phyloP scores from a whole-genome alignment of 2,888 invertebrate genomes.

The Anthophora plumipes region DNA sequence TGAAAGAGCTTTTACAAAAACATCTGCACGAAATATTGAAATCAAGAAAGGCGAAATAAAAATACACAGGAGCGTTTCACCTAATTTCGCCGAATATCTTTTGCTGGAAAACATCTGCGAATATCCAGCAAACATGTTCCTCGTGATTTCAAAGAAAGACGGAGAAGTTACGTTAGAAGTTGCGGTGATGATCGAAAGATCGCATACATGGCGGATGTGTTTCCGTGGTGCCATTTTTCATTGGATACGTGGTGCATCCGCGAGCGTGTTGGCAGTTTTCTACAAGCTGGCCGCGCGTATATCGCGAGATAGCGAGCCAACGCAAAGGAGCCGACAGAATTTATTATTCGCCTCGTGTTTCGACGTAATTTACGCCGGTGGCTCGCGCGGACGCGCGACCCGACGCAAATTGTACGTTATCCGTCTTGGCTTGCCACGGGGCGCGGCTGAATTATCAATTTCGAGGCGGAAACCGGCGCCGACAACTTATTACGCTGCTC shows the following conservation, averaged over 20 bases:
- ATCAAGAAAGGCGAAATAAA: too few relatives aligned
- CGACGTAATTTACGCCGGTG: conserved; percentile 51
- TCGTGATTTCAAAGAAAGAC: too few relatives aligned
- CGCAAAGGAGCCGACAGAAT: conserved; percentile 52
- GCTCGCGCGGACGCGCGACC: conserved; percentile 17
- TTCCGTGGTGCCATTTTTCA: conserved; percentile 43
- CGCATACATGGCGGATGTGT: not conserved
- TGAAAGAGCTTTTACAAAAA: too few relatives aligned
- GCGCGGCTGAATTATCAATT: conserved; percentile 46
- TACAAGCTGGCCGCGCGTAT: conserved; percentile 17
- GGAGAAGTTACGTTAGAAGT: too few relatives aligned
- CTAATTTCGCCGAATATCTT: too few relatives aligned
- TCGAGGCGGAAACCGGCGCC: conserved; percentile 13
- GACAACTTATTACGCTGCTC: conserved; percentile 4
- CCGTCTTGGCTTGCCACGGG: conserved; percentile 31
- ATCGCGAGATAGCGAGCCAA: conserved; percentile 46
- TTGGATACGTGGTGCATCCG: conserved; percentile 29
- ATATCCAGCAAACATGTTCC: too few relatives aligned
- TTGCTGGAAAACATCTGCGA: too few relatives aligned
- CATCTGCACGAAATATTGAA: too few relatives aligned
- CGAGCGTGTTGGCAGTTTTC: conserved; percentile 31
- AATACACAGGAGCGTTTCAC: too few relatives aligned
- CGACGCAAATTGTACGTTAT: conserved; percentile 55
- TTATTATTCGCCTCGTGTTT: conserved; percentile 64
- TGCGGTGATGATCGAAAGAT: too few relatives aligned